Base-by-base conservation (phyloP, 2,113 vertebrate genomes). In the Ginglymostoma cirratum region DNA sequence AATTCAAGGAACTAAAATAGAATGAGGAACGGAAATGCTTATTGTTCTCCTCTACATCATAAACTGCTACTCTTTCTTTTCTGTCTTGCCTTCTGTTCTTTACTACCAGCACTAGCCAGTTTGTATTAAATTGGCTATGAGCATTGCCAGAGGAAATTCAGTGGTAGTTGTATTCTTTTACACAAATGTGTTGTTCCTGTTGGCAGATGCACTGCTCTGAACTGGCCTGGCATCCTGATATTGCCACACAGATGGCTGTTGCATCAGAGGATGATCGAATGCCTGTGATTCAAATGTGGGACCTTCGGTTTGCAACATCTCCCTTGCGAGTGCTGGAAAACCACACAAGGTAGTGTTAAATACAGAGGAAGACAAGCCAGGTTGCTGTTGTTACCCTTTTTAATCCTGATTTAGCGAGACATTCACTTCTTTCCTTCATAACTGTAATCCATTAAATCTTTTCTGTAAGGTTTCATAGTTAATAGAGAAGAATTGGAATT, bases 281-380 rank as follows among this genome's bases (percentile, higher is more conserved):
- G 97, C 99, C 99, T 0, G 99, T 99, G 96, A 98, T 99, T 96
- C 99, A 99, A 97, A 98, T 99, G 98, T 99, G 99, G 99, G 99
- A 99, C 96, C 97, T 99, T 5, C 98, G 99, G 72, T 99, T 99
- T 96, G 99, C 99, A 30, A 98, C 99, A 76, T 99, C 99, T 0
- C 99, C 99, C 0, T 98, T 99, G 19, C 99, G 98, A 96, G 98
- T 99, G 96, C 97, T 99, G 12, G 99, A 99, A 97, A 99, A 98
- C 96, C 99, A 99, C 96, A 98, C 98, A 2, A 98, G 99, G 99
- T 99, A 98, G 2, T 15, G 7, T 48, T 38, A n/a, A 61, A 65
- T 17, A 3, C 34, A 65, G 61, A 93, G 61, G 1, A 21, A 19
- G 34, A 23, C 89, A 24, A 19, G 27, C 19, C 5, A 3, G 34